phyloP scores from a whole-genome alignment of 2,113 vertebrate genomes.

The Haemorhous mexicanus region DNA sequence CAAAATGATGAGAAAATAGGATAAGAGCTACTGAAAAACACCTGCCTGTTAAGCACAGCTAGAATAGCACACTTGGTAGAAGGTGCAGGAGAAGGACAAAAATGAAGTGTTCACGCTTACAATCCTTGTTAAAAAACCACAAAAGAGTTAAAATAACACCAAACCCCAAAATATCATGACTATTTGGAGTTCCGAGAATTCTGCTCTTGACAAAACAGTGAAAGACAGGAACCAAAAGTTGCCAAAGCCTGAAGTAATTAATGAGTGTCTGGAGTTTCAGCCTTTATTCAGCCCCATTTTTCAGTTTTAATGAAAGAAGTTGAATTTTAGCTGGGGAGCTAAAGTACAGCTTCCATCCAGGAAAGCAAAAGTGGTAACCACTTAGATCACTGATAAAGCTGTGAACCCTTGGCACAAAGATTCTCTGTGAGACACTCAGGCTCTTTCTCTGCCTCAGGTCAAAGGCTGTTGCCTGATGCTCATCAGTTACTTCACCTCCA shows the following conservation, averaged over 20 bases:
- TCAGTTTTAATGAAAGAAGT: background rate
- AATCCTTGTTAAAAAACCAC: background rate
- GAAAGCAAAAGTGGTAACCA: background rate
- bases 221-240: background rate
- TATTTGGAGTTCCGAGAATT: background rate
- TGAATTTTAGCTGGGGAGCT: background rate
- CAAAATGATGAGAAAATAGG: background rate
- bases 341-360: background rate
- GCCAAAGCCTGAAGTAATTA: background rate
- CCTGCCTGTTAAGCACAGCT: fast-evolving
- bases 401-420: background rate
- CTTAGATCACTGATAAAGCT: background rate
- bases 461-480: background rate
- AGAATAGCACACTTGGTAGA: background rate
- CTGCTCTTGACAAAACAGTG: background rate
- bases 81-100: background rate
- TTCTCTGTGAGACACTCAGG: background rate
- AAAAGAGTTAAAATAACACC: background rate
- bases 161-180: background rate
- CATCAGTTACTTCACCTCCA: background rate
- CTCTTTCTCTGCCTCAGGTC: background rate
- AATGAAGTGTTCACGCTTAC: background rate
- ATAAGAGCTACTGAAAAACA: background rate
- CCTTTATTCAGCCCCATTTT: background rate
- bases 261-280: background rate